Evolutionary conservation across 2,797 vertebrate genomes (phyloP).

Genomic region (Valencia hispanica): DNA sequence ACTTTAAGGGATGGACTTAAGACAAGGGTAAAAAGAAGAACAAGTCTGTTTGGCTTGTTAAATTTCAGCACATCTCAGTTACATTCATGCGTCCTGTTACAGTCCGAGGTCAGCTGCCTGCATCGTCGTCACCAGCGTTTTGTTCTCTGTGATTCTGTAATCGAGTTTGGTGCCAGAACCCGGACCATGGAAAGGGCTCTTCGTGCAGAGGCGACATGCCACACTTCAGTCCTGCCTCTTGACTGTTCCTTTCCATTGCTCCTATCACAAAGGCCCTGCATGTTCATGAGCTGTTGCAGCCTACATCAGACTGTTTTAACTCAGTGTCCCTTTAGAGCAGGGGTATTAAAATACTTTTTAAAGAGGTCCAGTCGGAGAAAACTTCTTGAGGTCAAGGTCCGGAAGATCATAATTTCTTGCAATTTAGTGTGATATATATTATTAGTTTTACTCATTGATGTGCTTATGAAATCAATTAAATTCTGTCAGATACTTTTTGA

Average conservation of each 20-base stretch:
- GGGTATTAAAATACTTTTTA: not conserved
- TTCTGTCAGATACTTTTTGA: too few relatives aligned
- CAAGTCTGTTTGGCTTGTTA: not conserved
- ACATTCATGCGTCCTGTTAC: slow-evolving; percentile 46
- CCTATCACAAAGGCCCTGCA: not conserved
- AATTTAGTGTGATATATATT: too few relatives aligned
- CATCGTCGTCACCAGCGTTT: slow-evolving; percentile 63
- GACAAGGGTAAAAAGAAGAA: not conserved
- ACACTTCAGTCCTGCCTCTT: slow-evolving; percentile 31
- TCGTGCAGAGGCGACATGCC: slow-evolving; percentile 41
- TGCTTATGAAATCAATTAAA: too few relatives aligned
- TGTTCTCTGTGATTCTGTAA: slow-evolving; percentile 57
- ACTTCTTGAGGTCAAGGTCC: too few relatives aligned
- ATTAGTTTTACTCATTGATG: too few relatives aligned
- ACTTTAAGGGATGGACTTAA: not conserved
- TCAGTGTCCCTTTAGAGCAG: not conserved
- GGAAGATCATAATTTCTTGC: too few relatives aligned
- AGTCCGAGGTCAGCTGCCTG: slow-evolving; percentile 48
- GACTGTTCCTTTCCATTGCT: slow-evolving; percentile 53
- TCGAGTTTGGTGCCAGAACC: slow-evolving; percentile 51
- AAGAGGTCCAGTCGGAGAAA: too few relatives aligned
- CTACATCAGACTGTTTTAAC: slow-evolving; percentile 9
- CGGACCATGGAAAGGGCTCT: slow-evolving; percentile 13
- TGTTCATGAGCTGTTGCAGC: slow-evolving; percentile 17
- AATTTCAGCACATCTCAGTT: slow-evolving; percentile 23